Evolutionary conservation across 2,888 invertebrate genomes (phyloP).

Genomic region (Neocrepidodera transversa): DNA sequence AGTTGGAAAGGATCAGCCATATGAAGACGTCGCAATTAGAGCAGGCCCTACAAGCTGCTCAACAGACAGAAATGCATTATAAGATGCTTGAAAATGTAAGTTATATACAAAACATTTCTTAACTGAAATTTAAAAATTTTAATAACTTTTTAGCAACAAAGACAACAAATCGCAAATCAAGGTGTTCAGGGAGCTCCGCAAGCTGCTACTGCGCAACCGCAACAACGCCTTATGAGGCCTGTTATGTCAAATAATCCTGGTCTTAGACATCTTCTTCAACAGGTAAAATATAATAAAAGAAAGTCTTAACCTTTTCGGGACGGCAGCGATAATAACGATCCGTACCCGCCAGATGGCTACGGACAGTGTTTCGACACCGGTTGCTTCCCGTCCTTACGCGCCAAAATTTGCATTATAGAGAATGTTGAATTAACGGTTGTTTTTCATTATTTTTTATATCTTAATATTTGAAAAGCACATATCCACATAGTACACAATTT

Average conservation of each 20-base stretch:
- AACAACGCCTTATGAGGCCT: conserved; percentile 78
- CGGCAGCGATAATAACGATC: too few species aligned
- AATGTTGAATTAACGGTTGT: too few species aligned
- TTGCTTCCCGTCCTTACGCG: too few species aligned
- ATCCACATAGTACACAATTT: too few species aligned
- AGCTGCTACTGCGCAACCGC: conserved; percentile 51
- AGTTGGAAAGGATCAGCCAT: conserved; percentile 76
- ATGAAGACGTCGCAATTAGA: conserved; percentile 67
- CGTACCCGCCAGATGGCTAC: too few species aligned
- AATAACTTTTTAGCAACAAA: conserved; percentile 57
- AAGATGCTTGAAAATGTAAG: conserved; percentile 68
- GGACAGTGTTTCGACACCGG: too few species aligned
- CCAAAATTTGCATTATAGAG: too few species aligned
- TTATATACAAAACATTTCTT: background rate
- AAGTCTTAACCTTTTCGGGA: background rate
- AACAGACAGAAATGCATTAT: conserved; percentile 82
- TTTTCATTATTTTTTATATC: too few species aligned
- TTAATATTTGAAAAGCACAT: too few species aligned
- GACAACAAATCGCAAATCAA: conserved; percentile 56
- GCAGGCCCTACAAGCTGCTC: conserved; percentile 74
- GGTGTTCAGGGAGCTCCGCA: conserved; percentile 49
- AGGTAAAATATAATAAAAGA: conserved; percentile 65
- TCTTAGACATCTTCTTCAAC: conserved; percentile 79
- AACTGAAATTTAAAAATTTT: background rate
- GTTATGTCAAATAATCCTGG: conserved; percentile 79